Conservation (phyloP, 2,797 vertebrate genomes). For the Chloroceryle amazona region DNA sequence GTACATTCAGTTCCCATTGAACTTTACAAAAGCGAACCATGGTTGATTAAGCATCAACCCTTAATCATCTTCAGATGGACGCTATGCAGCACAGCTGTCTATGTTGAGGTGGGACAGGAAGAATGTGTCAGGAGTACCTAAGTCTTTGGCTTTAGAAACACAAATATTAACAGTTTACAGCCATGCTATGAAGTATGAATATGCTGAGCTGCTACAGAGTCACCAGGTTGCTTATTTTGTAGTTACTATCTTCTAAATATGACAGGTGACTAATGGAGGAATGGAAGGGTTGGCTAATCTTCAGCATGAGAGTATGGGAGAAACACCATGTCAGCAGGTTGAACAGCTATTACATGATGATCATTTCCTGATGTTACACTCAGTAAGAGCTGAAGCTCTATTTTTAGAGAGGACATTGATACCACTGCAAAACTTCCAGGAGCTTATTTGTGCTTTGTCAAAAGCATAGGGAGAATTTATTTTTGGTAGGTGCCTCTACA, state of each 20-base stretch:
- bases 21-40: not conserved
- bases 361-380: not conserved
- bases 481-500: not conserved
- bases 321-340: constrained; percentile 15
- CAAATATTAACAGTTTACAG: not conserved
- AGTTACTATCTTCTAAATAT: not conserved
- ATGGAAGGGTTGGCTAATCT: not conserved
- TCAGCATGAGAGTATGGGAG: not conserved
- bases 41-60: not conserved
- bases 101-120: not conserved
- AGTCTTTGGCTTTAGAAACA: not conserved
- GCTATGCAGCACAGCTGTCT: not conserved
- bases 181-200: not conserved
- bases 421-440: not conserved
- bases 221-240: not conserved
- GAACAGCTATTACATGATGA: not conserved
- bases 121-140: not conserved
- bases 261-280: constrained; percentile 5
- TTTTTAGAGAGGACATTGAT: constrained; percentile 34
- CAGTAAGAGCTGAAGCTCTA: not conserved
- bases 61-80: not conserved
- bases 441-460: not conserved
- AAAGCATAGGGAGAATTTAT: not conserved
- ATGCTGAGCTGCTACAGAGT: not conserved
- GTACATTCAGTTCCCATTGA: not conserved